Conservation (phyloP, 2,113 vertebrate species). For the Baryphthengus martii region DNA sequence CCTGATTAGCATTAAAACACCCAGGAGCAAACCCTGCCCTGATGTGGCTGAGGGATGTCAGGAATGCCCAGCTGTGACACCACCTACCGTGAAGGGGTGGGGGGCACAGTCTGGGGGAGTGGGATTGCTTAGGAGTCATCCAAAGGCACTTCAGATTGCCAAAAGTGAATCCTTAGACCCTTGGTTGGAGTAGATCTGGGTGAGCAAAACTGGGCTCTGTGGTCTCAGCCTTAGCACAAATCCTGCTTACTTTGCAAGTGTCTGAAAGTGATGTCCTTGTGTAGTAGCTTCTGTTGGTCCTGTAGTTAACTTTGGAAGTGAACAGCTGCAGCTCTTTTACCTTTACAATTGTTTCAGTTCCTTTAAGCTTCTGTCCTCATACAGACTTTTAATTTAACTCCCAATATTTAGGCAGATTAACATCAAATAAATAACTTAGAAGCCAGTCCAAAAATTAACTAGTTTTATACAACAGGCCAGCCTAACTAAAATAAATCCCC, state of each 20-base stretch:
- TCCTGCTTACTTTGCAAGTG: background rate
- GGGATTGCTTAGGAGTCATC: background rate
- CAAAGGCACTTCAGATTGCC: background rate
- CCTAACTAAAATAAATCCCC: background rate
- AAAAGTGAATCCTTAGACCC: background rate
- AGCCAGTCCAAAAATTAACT: background rate
- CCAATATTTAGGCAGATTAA: background rate
- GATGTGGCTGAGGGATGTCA: no score
- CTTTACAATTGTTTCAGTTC: background rate
- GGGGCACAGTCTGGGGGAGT: background rate
- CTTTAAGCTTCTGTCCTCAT: background rate
- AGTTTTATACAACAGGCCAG: background rate
- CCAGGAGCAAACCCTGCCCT: background rate
- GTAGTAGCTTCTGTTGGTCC: background rate
- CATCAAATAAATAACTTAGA: background rate
- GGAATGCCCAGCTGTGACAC: background rate
- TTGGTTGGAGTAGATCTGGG: background rate
- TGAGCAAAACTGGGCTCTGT: background rate
- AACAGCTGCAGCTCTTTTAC: background rate
- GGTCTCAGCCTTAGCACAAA: background rate
- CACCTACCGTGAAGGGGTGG: accelerated
- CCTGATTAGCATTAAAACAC: background rate
- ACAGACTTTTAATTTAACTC: background rate
- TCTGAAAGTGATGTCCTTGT: background rate
- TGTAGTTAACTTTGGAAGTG: background rate